Evolutionary conservation across 2,888 invertebrate genomes (phyloP).

Genomic region (Spodoptera picta): DNA sequence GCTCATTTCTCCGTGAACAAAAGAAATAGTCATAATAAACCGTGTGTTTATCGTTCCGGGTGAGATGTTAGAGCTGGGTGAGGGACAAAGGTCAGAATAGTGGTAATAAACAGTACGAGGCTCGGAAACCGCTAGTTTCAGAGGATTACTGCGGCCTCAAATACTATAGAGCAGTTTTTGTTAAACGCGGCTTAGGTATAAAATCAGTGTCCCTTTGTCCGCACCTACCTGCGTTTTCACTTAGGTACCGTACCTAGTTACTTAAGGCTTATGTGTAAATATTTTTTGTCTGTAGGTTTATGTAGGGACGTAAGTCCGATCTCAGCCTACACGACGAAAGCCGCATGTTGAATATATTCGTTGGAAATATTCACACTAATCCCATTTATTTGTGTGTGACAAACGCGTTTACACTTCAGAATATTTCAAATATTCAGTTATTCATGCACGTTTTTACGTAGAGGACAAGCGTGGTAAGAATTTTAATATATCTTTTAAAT

Average conservation of each 20-base stretch:
- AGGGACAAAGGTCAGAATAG: slow-evolving; percentile 38
- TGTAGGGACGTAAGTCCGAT: no score
- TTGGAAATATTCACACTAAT: slow-evolving; percentile 41
- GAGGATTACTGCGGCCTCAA: slow-evolving; percentile 8
- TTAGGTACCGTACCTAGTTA: no score
- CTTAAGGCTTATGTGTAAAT: no score
- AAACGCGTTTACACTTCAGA: slow-evolving; percentile 46
- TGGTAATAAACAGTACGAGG: slow-evolving; percentile 33
- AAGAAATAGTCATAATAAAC: slow-evolving; percentile 31
- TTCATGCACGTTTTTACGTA: slow-evolving; percentile 11
- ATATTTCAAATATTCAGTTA: slow-evolving; percentile 19
- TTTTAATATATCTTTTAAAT: slow-evolving; percentile 15
- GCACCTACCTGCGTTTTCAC: no score
- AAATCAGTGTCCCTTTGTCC: neutral
- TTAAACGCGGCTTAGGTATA: neutral
- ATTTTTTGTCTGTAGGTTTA: no score
- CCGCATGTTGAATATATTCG: slow-evolving; percentile 37
- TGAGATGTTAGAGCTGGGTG: slow-evolving; percentile 37
- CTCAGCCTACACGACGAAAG: slow-evolving; percentile 1
- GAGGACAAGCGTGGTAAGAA: slow-evolving; percentile 19
- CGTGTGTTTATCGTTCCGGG: slow-evolving; percentile 42
- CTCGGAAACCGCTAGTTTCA: slow-evolving; percentile 20
- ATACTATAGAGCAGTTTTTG: slow-evolving; percentile 9
- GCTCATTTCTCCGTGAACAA: slow-evolving; percentile 33
- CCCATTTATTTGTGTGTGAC: slow-evolving; percentile 37